phyloP scores from a whole-genome alignment of 2,888 invertebrate species.

The Crocallis elinguaria region DNA sequence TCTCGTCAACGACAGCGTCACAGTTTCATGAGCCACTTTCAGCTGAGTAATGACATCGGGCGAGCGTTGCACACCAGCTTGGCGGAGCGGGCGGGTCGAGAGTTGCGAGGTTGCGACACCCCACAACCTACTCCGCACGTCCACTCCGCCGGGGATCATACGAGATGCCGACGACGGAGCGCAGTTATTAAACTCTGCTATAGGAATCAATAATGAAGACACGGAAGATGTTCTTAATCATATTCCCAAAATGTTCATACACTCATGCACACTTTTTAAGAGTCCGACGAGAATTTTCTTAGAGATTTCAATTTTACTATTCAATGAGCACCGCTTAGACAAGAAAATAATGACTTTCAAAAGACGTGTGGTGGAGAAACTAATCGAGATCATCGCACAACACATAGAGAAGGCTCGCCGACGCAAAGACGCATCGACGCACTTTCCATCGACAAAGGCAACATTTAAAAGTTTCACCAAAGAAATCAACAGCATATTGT shows the following conservation, averaged over 20 bases:
- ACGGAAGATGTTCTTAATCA: not conserved
- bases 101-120: slow-evolving; percentile 46
- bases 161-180: not conserved
- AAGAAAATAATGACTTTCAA: slow-evolving; percentile 30
- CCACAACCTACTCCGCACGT: slow-evolving; percentile 41
- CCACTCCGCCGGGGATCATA: slow-evolving; percentile 7
- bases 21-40: slow-evolving; percentile 72
- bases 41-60: slow-evolving; percentile 63
- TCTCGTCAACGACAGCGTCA: slow-evolving; percentile 67
- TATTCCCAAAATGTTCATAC: not conserved
- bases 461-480: slow-evolving; percentile 57
- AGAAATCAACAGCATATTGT: slow-evolving; percentile 49
- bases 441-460: slow-evolving; percentile 65
- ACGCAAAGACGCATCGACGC: slow-evolving; percentile 56
- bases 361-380: slow-evolving; percentile 64
- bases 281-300: slow-evolving; percentile 10
- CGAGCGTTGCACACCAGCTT: slow-evolving; percentile 47
- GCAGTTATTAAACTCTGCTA: slow-evolving; percentile 8
- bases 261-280: not conserved
- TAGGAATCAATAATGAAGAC: slow-evolving; percentile 4
- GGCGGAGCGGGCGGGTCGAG: slow-evolving; percentile 3
- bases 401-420: slow-evolving; percentile 64
- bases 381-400: slow-evolving; percentile 68
- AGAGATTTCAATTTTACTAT: slow-evolving; percentile 24
- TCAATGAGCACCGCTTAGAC: slow-evolving; percentile 25